Conservation (phyloP, 2,888 invertebrate genomes). For the Escarpia spicata region DNA sequence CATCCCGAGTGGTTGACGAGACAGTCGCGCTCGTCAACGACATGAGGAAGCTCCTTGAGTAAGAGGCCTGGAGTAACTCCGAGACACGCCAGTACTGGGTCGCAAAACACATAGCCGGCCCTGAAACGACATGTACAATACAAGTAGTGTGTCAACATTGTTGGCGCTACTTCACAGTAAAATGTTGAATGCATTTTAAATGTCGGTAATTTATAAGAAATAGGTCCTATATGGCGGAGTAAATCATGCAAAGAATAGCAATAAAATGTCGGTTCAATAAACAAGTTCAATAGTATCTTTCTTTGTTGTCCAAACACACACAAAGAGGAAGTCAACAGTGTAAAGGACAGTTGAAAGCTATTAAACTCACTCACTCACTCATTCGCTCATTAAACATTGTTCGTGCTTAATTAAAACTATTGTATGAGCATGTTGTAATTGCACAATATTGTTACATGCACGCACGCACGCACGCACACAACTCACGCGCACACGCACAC, state of each 20-base stretch:
- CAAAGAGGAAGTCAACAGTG: no score
- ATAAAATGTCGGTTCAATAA: no score
- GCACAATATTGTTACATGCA: neutral
- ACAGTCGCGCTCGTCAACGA: constrained; percentile 35
- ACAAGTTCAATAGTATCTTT: no score
- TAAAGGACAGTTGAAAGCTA: no score
- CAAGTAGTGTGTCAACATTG: neutral
- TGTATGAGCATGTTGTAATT: no score
- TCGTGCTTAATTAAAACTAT: no score
- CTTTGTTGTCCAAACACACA: no score
- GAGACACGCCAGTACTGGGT: constrained; percentile 44
- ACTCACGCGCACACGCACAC: neutral
- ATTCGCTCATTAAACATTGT: no score
- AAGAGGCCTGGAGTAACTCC: constrained; percentile 41
- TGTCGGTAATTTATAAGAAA: neutral
- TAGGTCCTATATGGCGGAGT: no score
- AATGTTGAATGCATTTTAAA: neutral
- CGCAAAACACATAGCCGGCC: constrained; percentile 44
- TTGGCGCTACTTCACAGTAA: neutral
- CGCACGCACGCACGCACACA: neutral
- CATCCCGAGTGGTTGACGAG: constrained; percentile 23
- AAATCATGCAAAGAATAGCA: no score
- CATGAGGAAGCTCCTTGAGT: constrained; percentile 38
- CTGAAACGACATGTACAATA: constrained; percentile 30
- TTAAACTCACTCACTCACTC: no score